These are phyloP conservation scores for Archilochus colubris DNA, from an alignment of 2,113 vertebrate genomes.

Conservation along the genomic window DNA sequence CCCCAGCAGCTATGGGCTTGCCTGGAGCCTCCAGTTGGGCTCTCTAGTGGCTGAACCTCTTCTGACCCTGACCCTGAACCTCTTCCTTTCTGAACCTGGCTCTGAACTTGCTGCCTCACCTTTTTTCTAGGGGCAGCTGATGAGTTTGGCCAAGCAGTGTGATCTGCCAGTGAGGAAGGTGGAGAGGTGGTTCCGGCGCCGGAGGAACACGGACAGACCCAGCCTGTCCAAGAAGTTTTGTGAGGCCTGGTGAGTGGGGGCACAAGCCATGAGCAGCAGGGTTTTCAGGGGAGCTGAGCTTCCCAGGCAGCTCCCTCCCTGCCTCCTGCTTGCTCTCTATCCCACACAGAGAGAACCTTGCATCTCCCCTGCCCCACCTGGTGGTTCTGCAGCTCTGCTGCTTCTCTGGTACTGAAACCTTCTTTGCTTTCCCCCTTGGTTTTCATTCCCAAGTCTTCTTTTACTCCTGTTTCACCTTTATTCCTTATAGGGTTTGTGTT, in stretches of 20 bases:
- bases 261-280: background rate
- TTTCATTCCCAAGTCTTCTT: background rate
- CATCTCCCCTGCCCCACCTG: background rate
- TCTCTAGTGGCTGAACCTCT: background rate
- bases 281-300: background rate
- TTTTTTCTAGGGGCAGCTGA: slow-evolving; percentile 63
- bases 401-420: background rate
- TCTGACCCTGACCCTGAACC: background rate
- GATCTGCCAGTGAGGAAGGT: slow-evolving; percentile 81
- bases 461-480: background rate
- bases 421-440: background rate
- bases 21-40: background rate
- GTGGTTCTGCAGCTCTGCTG: background rate
- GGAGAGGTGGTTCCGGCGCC: slow-evolving; percentile 86
- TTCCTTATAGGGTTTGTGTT: background rate
- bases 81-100: too few species aligned
- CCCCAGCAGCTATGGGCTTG: background rate
- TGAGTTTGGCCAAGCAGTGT: slow-evolving; percentile 78
- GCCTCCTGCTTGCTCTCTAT: background rate
- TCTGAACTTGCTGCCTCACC: background rate
- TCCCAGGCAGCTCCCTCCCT: fast-evolving
- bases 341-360: background rate
- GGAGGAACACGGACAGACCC: slow-evolving; percentile 85
- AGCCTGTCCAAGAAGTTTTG: slow-evolving; percentile 88
- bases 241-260: slow-evolving; percentile 85